Conservation (phyloP, 2,797 vertebrate species). For the Australoheros facetus region DNA sequence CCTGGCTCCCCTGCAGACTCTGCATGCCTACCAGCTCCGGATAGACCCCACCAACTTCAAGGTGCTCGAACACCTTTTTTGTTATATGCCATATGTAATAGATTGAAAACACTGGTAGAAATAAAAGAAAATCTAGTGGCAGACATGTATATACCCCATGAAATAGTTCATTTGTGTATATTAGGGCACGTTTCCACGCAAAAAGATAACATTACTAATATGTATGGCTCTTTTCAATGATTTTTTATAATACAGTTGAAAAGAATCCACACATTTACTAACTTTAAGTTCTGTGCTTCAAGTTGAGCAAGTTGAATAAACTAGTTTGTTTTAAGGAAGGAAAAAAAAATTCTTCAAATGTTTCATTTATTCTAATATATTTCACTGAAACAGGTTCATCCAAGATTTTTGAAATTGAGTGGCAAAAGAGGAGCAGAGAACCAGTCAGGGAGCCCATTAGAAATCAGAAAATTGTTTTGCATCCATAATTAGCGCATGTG, state of each 20-base stretch:
- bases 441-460: neutral
- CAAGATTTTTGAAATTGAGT: neutral
- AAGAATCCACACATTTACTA: neutral
- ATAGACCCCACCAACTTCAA: conserved; percentile 84
- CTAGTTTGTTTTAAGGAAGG: neutral
- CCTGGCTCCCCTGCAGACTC: conserved; percentile 76
- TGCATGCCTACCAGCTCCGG: conserved; percentile 81
- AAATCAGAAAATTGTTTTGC: neutral
- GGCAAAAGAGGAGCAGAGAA: neutral
- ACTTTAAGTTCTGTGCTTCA: accelerated
- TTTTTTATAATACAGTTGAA: neutral
- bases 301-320: neutral
- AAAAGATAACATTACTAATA: neutral
- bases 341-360: accelerated
- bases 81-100: neutral
- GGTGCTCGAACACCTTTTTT: conserved; percentile 58
- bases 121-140: no score
- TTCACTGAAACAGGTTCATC: neutral
- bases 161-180: neutral
- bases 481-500: no score
- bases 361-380: neutral
- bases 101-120: no score
- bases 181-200: accelerated
- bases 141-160: no score
- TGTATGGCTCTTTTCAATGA: neutral